Percentiles rank a stretch among this genome's conserved stretches.
phyloP scores from a whole-genome alignment of 1,140 invertebrate genomes.

The Wiebesia pumilae region DNA sequence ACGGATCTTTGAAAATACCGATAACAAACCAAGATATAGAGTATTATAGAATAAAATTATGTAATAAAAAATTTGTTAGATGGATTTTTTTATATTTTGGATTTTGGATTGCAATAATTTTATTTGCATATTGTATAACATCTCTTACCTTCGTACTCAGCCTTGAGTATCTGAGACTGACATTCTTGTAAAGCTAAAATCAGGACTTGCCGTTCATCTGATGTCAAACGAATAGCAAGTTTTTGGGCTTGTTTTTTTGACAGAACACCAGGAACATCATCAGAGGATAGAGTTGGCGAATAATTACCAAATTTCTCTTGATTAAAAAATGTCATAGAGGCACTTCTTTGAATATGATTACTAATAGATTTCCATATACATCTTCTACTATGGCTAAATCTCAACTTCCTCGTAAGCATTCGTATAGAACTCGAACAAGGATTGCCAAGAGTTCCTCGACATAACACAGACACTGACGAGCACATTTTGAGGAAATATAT shows the following conservation, averaged over 20 bases:
- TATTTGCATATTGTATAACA: background rate
- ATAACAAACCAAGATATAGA: conserved; percentile 37
- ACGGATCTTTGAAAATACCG: conserved; percentile 26
- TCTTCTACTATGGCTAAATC: conserved; percentile 36
- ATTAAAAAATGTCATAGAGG: background rate
- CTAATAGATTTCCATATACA: background rate
- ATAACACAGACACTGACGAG: conserved; percentile 30
- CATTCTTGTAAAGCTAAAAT: conserved; percentile 81
- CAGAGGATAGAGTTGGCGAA: conserved; percentile 47
- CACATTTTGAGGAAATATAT: conserved; percentile 23
- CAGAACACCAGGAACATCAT: conserved; percentile 68
- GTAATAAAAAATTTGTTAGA: conserved; percentile 12
- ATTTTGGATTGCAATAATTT: conserved; percentile 26
- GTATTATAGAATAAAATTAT: conserved; percentile 32
- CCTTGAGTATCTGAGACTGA: conserved; percentile 82
- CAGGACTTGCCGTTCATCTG: conserved; percentile 81
- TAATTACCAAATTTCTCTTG: conserved; percentile 50
- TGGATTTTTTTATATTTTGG: conserved; percentile 31
- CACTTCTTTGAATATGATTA: background rate
- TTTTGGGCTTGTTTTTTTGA: conserved; percentile 82
- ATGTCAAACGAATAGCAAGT: conserved; percentile 80
- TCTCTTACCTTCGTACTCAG: conserved; percentile 82
- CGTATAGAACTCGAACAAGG: conserved; percentile 14
- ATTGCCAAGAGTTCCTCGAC: conserved; percentile 20
- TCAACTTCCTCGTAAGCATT: conserved; percentile 26